A percentile compares a stretch with the other conserved stretches of the same genome.
Conservation (phyloP, 37 sponge, comb jelly and placozoan genomes). For the Aplysina aerophoba region DNA sequence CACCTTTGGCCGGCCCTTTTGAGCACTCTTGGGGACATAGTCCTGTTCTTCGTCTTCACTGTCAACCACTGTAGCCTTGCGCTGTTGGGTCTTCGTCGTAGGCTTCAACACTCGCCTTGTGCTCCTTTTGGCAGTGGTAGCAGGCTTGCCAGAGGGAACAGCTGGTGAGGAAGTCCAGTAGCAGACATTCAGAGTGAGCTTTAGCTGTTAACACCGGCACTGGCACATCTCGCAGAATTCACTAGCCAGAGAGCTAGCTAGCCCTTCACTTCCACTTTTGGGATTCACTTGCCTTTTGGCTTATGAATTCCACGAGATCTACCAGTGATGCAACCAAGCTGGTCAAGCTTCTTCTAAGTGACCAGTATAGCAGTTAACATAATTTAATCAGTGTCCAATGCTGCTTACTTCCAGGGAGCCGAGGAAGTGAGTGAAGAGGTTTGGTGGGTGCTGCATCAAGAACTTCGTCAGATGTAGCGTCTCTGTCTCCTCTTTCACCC, state of each 20-base stretch:
- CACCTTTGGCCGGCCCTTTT: background rate
- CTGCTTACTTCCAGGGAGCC: background rate
- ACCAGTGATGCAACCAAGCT: no score
- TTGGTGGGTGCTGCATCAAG: background rate
- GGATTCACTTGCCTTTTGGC: no score
- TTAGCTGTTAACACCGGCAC: no score
- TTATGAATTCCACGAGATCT: no score
- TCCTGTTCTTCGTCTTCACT: constrained; percentile 27
- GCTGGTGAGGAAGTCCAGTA: background rate
- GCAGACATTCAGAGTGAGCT: background rate
- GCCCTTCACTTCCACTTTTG: no score
- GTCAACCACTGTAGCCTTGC: background rate
- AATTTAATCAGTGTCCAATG: background rate
- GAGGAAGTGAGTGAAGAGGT: no score
- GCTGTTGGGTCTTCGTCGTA: background rate
- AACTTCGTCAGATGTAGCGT: background rate
- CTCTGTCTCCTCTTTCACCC: background rate
- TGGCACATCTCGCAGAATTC: no score
- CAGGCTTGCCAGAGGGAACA: background rate
- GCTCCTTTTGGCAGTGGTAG: background rate
- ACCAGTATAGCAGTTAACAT: background rate
- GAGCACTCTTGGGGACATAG: background rate
- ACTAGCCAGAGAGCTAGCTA: no score
- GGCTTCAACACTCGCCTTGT: background rate
- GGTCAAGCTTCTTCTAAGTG: no score